Conservation (phyloP, 1,140 invertebrate genomes). For the Macrosteles quadrilineatus region DNA sequence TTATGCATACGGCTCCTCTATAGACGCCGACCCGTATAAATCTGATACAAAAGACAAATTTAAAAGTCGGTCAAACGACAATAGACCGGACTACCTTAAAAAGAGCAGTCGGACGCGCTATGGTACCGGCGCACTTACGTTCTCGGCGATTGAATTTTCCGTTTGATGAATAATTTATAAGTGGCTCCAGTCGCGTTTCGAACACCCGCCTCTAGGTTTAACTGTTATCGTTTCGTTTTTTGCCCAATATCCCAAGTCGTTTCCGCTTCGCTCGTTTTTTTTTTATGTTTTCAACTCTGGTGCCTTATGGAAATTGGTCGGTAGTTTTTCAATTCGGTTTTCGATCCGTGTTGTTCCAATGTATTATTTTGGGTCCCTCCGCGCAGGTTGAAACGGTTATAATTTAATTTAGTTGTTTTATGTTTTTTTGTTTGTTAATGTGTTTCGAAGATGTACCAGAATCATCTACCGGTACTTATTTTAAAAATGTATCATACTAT, state of each 20-base stretch:
- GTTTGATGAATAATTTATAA: conserved; percentile 20
- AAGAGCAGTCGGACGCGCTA: neutral
- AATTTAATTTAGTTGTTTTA: no score
- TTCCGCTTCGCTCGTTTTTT: conserved; percentile 30
- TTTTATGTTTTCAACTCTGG: conserved; percentile 1
- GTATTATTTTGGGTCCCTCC: no score
- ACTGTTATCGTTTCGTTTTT: no score
- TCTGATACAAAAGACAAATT: conserved; percentile 17
- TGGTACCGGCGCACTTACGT: neutral
- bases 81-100: neutral
- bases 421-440: no score
- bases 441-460: no score
- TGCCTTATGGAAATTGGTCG: conserved; percentile 10
- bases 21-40: neutral
- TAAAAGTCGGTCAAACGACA: conserved; percentile 17
- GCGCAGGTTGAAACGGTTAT: no score
- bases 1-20: neutral
- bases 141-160: conserved; percentile 1
- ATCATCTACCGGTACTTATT: no score
- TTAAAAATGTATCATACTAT: no score
- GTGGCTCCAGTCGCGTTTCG: no score
- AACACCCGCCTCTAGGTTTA: no score
- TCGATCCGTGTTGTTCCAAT: neutral
- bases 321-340: conserved; percentile 9
- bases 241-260: conserved; percentile 21